Base-by-base conservation (phyloP, 2,113 vertebrate species). In the Microtus oregoni region DNA sequence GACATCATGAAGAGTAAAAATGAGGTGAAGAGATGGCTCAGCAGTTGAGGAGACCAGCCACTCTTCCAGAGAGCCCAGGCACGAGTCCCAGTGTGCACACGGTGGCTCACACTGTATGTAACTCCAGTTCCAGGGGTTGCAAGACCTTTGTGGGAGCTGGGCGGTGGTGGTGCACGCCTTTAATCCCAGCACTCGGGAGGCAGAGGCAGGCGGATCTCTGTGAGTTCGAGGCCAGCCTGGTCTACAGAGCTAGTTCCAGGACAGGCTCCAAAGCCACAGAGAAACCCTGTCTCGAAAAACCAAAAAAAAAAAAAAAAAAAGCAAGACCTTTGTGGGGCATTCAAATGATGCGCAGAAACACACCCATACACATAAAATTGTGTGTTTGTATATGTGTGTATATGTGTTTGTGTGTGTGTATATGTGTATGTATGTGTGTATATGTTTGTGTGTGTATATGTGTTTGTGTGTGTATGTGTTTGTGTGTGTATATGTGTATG, bases 341-440 rank as follows among this genome's bases (percentile, higher is more conserved):
- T 73, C 88, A 32, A 85, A 85, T 61, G 65, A 61, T 44, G 58
- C 0, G 14, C 38, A 41, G 81, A 73, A 73, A 10, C 19, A 73
- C 35, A 10, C n/a, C 7, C 15, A 20, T 22, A 38, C 70, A 73
- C 70, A 38, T 38, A 70, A 35, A 70, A 58, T 58, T 58, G 58
- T 58, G 58, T 58, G 58, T 19, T 5, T 19, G 17, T 72, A 20
- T 20, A 19, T 70, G 30, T 68, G 6, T 68, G 1, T 68, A 0
- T 68, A 12, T 35, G 1, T 52, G 11, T 50, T 0, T 50, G 11
- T 61, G 20, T 61, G 20, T 22, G 6, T 61, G 7, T 24, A 4
- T 28, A 3, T 32, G 5, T 58, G 17, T 55, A 0, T 17, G 4
- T 72, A 1, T n/a, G 0, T 70, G 0, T 70, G 32, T 35, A 0